Evolutionary conservation across 1,140 invertebrate species (phyloP).

Genomic region (Heliconius eleuchia): DNA sequence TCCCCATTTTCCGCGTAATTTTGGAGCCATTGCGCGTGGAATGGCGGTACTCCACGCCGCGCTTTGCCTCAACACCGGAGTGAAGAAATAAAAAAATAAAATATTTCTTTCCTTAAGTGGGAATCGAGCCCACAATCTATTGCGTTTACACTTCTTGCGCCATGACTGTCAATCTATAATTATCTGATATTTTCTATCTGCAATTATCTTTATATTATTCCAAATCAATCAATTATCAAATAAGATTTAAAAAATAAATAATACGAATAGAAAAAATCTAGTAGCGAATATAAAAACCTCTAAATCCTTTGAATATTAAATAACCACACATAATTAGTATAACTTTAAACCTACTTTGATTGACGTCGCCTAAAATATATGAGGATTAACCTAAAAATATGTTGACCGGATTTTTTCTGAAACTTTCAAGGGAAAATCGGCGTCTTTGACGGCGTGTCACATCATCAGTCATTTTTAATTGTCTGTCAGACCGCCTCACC

Average conservation of each 20-base stretch:
- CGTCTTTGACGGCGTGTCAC: conserved; percentile 50
- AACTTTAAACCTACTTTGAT: neutral
- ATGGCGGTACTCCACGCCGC: too few species aligned
- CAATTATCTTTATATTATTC: too few species aligned
- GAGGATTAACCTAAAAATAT: conserved; percentile 64
- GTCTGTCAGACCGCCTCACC: conserved; percentile 66
- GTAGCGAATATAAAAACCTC: neutral
- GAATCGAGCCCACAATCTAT: too few species aligned
- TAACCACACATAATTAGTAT: conserved; percentile 1
- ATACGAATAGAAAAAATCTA: neutral
- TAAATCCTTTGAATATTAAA: neutral
- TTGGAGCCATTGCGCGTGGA: too few species aligned
- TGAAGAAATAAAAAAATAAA: too few species aligned
- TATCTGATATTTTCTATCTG: too few species aligned
- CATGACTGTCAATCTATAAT: too few species aligned
- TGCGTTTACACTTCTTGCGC: too few species aligned
- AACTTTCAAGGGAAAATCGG: conserved; percentile 47
- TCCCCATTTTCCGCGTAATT: too few species aligned
- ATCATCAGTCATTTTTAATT: conserved; percentile 80
- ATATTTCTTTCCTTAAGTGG: too few species aligned
- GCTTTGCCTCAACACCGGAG: too few species aligned
- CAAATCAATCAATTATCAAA: too few species aligned
- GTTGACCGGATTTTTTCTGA: conserved; percentile 62
- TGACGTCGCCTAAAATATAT: conserved; percentile 51
- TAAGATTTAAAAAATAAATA: neutral